phyloP scores from a whole-genome alignment of 1,140 invertebrate species.

The Mercenaria mercenaria region DNA sequence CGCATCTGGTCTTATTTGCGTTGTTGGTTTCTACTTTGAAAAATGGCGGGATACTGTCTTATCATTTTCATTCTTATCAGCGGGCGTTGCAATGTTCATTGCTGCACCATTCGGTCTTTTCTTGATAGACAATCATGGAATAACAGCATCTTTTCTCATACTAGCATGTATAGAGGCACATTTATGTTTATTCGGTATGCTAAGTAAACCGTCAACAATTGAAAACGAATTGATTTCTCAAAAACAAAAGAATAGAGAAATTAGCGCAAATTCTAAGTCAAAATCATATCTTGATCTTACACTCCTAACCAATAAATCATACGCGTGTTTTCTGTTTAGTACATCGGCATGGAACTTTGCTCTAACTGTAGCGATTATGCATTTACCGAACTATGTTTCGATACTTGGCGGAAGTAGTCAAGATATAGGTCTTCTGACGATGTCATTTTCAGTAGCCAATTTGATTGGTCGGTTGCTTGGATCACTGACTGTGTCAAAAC shows the following conservation, averaged over 20 bases:
- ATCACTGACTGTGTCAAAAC: slow-evolving; percentile 24
- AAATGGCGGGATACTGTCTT: slow-evolving; percentile 7
- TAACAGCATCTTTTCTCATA: slow-evolving; percentile 15
- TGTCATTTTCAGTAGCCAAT: slow-evolving; percentile 35
- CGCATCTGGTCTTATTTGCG: slow-evolving; percentile 22
- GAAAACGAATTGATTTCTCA: background rate
- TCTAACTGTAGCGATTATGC: slow-evolving; percentile 11
- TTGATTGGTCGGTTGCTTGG: background rate
- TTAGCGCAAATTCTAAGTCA: background rate
- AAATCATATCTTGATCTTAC: slow-evolving; percentile 39
- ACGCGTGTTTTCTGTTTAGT: slow-evolving; percentile 14
- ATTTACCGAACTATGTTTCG: slow-evolving; percentile 41
- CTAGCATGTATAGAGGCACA: slow-evolving; percentile 22
- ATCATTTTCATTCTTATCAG: slow-evolving; percentile 8
- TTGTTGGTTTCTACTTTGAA: slow-evolving; percentile 59
- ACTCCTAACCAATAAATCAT: slow-evolving; percentile 1
- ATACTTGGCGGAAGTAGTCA: background rate
- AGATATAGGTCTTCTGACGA: slow-evolving; percentile 22
- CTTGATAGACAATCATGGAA: slow-evolving; percentile 14
- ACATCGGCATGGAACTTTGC: slow-evolving; percentile 49
- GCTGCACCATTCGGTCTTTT: slow-evolving; percentile 41
- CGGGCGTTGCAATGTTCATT: slow-evolving; percentile 41
- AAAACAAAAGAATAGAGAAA: background rate
- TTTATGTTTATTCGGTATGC: slow-evolving; percentile 32
- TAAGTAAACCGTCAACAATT: slow-evolving; percentile 20